phyloP scores from a whole-genome alignment of 2,888 invertebrate genomes.

The Baccha elongata region DNA sequence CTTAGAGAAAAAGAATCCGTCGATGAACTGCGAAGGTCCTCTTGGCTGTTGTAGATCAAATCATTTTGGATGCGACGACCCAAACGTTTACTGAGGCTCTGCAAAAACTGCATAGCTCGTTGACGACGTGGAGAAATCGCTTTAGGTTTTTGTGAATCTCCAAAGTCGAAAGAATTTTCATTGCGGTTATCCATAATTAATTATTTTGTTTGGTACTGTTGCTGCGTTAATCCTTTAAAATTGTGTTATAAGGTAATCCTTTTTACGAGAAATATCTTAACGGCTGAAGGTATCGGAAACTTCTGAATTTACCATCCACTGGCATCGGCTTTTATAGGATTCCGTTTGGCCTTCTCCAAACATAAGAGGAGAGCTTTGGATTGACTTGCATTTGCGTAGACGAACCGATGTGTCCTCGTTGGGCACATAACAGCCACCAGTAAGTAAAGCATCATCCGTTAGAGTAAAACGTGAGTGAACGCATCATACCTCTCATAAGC shows the following conservation, averaged over 20 bases:
- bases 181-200: slow-evolving; percentile 63
- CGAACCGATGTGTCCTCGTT: slow-evolving; percentile 28
- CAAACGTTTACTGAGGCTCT: slow-evolving; percentile 66
- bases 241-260: slow-evolving; percentile 11
- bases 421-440: not conserved
- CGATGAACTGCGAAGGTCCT: slow-evolving; percentile 82
- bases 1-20: slow-evolving; percentile 81
- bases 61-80: slow-evolving; percentile 65
- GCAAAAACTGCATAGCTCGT: slow-evolving; percentile 69
- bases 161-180: slow-evolving; percentile 58
- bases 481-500: slow-evolving; percentile 39
- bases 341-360: slow-evolving; percentile 20
- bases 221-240: slow-evolving; percentile 44
- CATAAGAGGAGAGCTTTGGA: slow-evolving; percentile 28
- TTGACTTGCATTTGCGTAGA: slow-evolving; percentile 58
- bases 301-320: slow-evolving; percentile 53
- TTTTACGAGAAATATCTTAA: slow-evolving; percentile 47
- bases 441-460: slow-evolving; percentile 3
- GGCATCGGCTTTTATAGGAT: slow-evolving; percentile 62
- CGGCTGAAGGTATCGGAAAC: slow-evolving; percentile 43
- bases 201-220: slow-evolving; percentile 2
- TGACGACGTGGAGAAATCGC: slow-evolving; percentile 69
- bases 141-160: slow-evolving; percentile 60
- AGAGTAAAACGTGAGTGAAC: slow-evolving; percentile 53
- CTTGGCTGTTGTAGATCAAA: slow-evolving; percentile 82